Evolutionary conservation across 2,888 invertebrate genomes (phyloP), one percentile per base, ranked within the genome.

Genomic region (Cerastis leucographa): DNA sequence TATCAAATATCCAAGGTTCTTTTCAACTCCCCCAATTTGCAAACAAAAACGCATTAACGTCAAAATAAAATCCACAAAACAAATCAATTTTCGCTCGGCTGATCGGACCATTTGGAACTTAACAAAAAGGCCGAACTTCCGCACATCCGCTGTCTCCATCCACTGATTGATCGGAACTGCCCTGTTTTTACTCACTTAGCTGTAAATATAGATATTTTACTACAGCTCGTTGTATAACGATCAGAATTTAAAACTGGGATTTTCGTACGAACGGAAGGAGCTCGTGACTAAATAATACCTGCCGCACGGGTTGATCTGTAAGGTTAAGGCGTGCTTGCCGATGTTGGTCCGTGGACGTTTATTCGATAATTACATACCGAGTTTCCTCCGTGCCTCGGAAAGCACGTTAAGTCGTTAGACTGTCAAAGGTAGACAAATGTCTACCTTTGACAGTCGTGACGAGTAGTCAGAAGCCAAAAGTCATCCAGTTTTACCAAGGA

Each of bases 181-280:
- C 67, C 64, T 42, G 85, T 83, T 83, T 83, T 82, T 85, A 71
- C 71, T 76, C 61, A 67, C 85, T 82, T 73, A 68, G 29, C n/a
- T n/a, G 4, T 9, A 65, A 40, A 83, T 46, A 54, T 51, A 68
- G 42, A 68, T 40, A 29, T 78, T 71, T 35, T 65, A 76, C 4
- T 61, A 44, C 35, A 42, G 29, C 14, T 64, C 8, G 46, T 46
- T 29, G 25, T 8, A 22, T n/a, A 56, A 3, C 3, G 1, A 35
- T 2, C 3, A 35, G n/a, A 73, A 51, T 80, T 51, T 59, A 8
- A 66, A 67, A 76, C 6, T 44, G n/a, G 22, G 7, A 19, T 72
- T 51, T 51, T 12, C 17, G 35, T 25, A 22, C 40, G 44, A 2
- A 22, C 17, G 46, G 19, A 49, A 35, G 35, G 35, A 35, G 35